Percentiles rank a stretch among this genome's conserved stretches.
Evolutionary conservation across 2,113 vertebrate species (phyloP).

Genomic region (Panthera uncia): DNA sequence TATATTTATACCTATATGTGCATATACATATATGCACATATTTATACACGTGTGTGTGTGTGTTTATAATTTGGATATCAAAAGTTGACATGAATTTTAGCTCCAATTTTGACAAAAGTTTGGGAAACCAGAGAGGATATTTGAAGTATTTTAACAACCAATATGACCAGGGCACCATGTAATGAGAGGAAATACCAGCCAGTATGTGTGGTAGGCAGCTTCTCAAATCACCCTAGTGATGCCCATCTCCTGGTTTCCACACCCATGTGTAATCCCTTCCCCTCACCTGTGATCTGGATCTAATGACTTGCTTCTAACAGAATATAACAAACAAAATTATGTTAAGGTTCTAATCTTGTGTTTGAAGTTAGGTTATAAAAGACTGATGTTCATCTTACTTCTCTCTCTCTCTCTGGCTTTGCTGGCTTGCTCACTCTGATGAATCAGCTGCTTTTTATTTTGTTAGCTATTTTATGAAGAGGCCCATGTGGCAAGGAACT

Average conservation of each 20-base stretch:
- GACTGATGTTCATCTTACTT: background rate
- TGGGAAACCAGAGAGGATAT: background rate
- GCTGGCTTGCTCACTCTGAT: background rate
- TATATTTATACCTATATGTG: too few relatives aligned
- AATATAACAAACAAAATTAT: background rate
- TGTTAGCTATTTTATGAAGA: background rate
- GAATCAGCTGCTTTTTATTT: background rate
- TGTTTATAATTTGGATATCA: background rate
- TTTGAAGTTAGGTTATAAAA: background rate
- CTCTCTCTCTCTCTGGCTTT: background rate
- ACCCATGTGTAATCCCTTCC: background rate
- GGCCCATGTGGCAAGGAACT: background rate
- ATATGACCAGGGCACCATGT: background rate
- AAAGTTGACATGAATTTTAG: conserved; percentile 30
- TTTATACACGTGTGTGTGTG: too few relatives aligned
- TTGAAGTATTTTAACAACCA: background rate
- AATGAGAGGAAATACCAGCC: background rate
- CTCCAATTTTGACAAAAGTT: background rate
- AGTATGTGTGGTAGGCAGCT: background rate
- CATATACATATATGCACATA: too few relatives aligned
- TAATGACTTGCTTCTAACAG: background rate
- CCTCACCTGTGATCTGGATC: background rate
- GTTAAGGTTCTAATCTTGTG: background rate
- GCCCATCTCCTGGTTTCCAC: background rate
- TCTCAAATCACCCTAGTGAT: background rate